These are phyloP conservation scores for Porites australiensis DNA, from an alignment of 64 coral and sea anemone species.

Conservation along the genomic window DNA sequence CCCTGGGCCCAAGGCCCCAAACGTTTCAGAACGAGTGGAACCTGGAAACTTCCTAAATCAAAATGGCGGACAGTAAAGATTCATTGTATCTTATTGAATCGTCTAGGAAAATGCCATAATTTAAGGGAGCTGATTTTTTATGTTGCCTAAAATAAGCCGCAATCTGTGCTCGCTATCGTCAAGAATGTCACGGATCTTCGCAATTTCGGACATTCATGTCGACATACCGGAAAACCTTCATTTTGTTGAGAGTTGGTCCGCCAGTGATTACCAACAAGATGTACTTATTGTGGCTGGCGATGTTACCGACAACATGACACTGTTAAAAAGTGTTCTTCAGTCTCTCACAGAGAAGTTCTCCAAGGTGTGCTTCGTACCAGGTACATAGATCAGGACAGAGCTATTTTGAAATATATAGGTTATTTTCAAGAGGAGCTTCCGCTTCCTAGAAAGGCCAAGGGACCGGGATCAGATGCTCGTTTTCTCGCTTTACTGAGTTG, in stretches of 20 bases:
- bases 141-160: neutral
- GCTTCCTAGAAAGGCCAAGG: too few relatives aligned
- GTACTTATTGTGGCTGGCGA: constrained; percentile 84
- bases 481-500: too few relatives aligned
- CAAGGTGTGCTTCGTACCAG: constrained; percentile 85
- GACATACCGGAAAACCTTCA: constrained; percentile 72
- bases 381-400: neutral
- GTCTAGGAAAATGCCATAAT: neutral
- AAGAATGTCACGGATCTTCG: constrained; percentile 81
- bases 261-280: constrained; percentile 42
- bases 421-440: too few relatives aligned
- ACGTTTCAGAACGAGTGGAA: neutral
- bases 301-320: constrained; percentile 69
- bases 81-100: neutral
- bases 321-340: constrained; percentile 48
- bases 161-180: neutral
- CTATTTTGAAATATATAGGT: neutral
- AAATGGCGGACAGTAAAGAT: neutral
- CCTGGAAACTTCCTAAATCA: neutral
- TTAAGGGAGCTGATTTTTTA: neutral
- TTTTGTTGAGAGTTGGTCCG: constrained; percentile 63
- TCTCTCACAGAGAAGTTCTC: constrained; percentile 56
- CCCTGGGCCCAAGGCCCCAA: too few relatives aligned
- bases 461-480: too few relatives aligned
- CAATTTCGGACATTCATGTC: constrained; percentile 90